A percentile compares a stretch with the other conserved stretches of the same genome.
phyloP scores from a whole-genome alignment of 1,140 invertebrate species.

The Leptopilina boulardi region DNA sequence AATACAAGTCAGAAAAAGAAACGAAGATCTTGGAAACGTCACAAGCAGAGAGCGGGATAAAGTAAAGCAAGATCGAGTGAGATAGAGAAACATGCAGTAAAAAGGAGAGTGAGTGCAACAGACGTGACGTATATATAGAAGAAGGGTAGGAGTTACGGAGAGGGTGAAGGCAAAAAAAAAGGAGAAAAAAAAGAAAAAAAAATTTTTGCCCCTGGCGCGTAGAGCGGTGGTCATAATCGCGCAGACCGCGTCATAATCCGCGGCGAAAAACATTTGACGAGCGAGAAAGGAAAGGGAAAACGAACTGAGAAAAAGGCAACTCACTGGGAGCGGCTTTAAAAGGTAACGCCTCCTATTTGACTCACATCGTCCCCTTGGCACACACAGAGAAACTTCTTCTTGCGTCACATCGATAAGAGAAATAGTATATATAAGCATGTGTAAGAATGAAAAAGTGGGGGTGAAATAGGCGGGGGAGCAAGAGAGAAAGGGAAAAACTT shows the following conservation, averaged over 20 bases:
- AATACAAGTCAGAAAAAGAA: slow-evolving; percentile 44
- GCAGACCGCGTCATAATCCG: slow-evolving; percentile 76
- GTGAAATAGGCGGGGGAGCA: slow-evolving; percentile 28
- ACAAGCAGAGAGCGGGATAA: slow-evolving; percentile 40
- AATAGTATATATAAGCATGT: no score
- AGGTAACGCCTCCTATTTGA: slow-evolving; percentile 55
- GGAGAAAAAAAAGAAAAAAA: slow-evolving; percentile 45
- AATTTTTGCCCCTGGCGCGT: slow-evolving; percentile 34
- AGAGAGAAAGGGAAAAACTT: slow-evolving; percentile 45
- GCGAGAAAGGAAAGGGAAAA: slow-evolving; percentile 53
- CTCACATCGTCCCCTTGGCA: neutral
- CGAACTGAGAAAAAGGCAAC: slow-evolving; percentile 66
- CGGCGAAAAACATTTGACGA: slow-evolving; percentile 76
- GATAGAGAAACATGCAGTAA: slow-evolving; percentile 41
- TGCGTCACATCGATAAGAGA: slow-evolving; percentile 9
- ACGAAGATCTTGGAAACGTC: slow-evolving; percentile 39
- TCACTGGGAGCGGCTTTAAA: slow-evolving; percentile 51
- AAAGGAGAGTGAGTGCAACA: slow-evolving; percentile 41
- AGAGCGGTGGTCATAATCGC: slow-evolving; percentile 73
- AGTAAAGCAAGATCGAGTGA: slow-evolving; percentile 38
- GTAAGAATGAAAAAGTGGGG: no score
- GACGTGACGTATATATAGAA: slow-evolving; percentile 35
- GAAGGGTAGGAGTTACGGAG: neutral
- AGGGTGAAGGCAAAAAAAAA: no score
- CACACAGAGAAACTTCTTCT: slow-evolving; percentile 35